phyloP scores from a whole-genome alignment of 2,888 invertebrate species.

The Caprella mutica region DNA sequence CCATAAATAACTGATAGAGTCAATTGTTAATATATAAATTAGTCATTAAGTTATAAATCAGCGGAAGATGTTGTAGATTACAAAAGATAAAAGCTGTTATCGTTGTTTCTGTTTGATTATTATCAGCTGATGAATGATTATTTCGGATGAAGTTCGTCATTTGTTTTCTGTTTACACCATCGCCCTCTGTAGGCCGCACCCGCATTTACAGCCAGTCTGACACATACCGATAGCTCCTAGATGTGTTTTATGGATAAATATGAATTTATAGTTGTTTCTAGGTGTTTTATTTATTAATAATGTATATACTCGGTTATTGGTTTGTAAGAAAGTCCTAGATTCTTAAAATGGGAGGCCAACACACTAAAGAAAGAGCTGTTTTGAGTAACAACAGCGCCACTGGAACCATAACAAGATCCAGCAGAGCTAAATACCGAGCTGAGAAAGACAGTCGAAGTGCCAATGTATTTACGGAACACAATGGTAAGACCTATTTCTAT shows the following conservation, averaged over 20 bases:
- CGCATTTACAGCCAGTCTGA: constrained; percentile 8
- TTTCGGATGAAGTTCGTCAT: no score
- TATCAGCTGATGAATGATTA: no score
- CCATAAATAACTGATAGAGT: no score
- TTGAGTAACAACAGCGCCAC: constrained; percentile 21
- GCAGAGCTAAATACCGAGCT: constrained; percentile 36
- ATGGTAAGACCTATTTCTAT: constrained; percentile 54
- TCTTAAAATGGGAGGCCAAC: constrained; percentile 74
- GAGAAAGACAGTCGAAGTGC: constrained; percentile 63
- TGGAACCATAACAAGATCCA: constrained; percentile 29
- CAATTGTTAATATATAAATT: no score
- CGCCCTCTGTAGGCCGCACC: constrained; percentile 17
- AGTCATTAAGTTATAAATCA: no score
- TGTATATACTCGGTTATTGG: neutral
- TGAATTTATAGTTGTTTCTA: neutral
- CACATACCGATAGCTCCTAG: neutral
- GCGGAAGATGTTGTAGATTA: no score
- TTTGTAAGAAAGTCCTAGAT: neutral
- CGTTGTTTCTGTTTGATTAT: no score
- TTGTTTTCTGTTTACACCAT: constrained; percentile 12
- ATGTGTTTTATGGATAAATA: no score
- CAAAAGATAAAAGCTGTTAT: no score
- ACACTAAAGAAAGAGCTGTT: constrained; percentile 62
- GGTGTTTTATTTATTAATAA: constrained; percentile 3
- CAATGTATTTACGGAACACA: constrained; percentile 89